Percentiles rank a stretch among this genome's conserved stretches.
Evolutionary conservation across 1,140 invertebrate species (phyloP).

Genomic region (Drosophila suzukii): DNA sequence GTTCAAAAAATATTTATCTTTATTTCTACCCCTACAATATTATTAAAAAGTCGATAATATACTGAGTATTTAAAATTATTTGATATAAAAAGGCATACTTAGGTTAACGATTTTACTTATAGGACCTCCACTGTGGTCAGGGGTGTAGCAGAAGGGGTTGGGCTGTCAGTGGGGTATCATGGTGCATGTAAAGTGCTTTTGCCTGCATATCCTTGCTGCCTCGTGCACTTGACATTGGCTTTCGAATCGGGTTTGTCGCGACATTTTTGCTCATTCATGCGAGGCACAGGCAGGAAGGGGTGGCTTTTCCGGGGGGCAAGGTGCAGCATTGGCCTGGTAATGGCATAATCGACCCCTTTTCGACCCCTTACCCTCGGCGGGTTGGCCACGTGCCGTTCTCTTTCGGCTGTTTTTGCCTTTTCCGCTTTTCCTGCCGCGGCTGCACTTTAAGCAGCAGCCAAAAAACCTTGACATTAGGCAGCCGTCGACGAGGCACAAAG

Average conservation of each 20-base stretch:
- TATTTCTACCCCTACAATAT: no score
- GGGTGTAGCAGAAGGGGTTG: not conserved
- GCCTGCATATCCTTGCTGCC: constrained; percentile 9
- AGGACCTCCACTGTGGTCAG: constrained; percentile 3
- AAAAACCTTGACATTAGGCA: constrained; percentile 77
- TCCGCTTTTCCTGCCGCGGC: constrained; percentile 23
- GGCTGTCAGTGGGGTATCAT: constrained; percentile 1
- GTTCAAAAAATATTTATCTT: no score
- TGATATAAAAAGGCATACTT: no score
- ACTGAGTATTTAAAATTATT: no score
- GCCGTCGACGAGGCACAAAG: constrained; percentile 16
- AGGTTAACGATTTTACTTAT: not conserved
- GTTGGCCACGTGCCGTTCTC: constrained; percentile 44
- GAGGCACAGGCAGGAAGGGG: constrained; percentile 11
- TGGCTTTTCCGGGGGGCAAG: not conserved
- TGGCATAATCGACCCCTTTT: constrained; percentile 40
- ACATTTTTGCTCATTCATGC: constrained; percentile 67
- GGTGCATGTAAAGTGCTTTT: constrained; percentile 41
- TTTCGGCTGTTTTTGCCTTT: constrained; percentile 1
- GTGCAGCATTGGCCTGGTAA: constrained; percentile 42
- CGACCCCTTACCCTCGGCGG: not conserved
- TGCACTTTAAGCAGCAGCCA: constrained; percentile 63
- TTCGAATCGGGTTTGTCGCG: constrained; percentile 45
- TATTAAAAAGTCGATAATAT: no score
- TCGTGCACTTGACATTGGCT: constrained; percentile 74